Evolutionary conservation across 64 coral and sea anemone genomes (phyloP).

Genomic region (Porites lutea): DNA sequence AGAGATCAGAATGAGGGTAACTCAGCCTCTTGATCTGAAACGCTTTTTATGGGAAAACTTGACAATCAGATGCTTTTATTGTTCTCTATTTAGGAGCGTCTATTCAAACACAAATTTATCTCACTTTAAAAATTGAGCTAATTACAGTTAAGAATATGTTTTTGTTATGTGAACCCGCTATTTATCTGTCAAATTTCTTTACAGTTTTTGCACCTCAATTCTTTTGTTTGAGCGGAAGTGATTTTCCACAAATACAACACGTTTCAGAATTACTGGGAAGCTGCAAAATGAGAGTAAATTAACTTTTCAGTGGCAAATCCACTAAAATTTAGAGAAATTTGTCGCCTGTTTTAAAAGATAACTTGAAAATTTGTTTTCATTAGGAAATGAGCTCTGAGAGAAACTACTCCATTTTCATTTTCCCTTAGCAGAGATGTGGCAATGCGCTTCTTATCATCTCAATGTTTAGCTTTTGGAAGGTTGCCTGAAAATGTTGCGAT

Average conservation of each 20-base stretch:
- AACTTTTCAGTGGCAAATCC: too few species aligned
- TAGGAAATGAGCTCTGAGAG: too few species aligned
- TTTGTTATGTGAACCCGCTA: neutral
- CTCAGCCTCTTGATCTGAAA: neutral
- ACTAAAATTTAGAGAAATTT: too few species aligned
- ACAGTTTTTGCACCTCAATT: neutral
- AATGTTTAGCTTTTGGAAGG: too few species aligned
- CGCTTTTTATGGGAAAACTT: neutral
- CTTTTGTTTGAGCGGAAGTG: slow-evolving; percentile 3
- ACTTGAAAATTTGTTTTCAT: too few species aligned
- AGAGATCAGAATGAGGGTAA: neutral
- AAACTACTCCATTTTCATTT: too few species aligned
- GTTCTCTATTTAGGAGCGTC: neutral
- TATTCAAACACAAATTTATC: slow-evolving; percentile 5
- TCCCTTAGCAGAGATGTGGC: too few species aligned
- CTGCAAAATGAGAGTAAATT: too few species aligned
- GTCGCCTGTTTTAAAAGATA: too few species aligned
- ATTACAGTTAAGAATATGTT: neutral
- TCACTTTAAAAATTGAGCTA: neutral
- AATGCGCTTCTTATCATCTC: too few species aligned
- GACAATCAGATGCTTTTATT: slow-evolving; percentile 7
- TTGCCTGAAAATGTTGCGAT: too few species aligned
- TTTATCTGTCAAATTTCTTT: slow-evolving; percentile 18
- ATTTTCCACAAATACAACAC: neutral
- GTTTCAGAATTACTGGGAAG: too few species aligned